Base-by-base conservation (phyloP, 2,888 invertebrate species). In the Matsumyia berberina region DNA sequence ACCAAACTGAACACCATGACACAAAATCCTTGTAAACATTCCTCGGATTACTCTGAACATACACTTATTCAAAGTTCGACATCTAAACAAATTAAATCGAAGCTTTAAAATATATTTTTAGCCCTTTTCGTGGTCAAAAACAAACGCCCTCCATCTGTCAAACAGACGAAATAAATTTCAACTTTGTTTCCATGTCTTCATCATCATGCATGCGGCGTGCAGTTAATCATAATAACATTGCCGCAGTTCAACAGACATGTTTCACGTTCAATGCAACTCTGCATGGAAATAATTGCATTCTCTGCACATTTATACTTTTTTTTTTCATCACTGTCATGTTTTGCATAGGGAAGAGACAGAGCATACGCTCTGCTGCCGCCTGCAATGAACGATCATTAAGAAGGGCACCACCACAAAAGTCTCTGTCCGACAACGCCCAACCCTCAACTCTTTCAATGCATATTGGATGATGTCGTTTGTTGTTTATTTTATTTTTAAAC, bases 201-300 rank as follows among this genome's bases (percentile, higher is more conserved):
- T 44, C 19, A 31, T 5, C 17, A 78, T 55, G 37, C 15, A 29
- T 9, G 73, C 35, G 33, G 58, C 73, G 44, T 55, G 60, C 62
- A 42, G 62, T 83, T 64, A 78, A 73, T 79, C 83, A 83, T 58
- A 73, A 73, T 64, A 73, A 62, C 83, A 78, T 69, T 69, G 79
- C 69, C 73, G 46, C 62, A 83, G 73, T 79, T 83, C 69, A 79
- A 64, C 62, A 73, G 46, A 64, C 73, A 64, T 66, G 58, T 70
- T 82, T 60, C 70, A 76, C 77, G 76, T 64, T 76, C 58, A 81
- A 76, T 70, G 64, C 55, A 67, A 80, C 44, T 62, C 37, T 12
- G 33, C 29, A 39, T 74, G 46, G 35, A 64, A 70, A 64, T 62
- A 62, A 76, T 70, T 64, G 64, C 58, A 64, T 39, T 64, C 69